Base-by-base conservation (phyloP, 2,797 vertebrate genomes). In the Echiichthys vipera region DNA sequence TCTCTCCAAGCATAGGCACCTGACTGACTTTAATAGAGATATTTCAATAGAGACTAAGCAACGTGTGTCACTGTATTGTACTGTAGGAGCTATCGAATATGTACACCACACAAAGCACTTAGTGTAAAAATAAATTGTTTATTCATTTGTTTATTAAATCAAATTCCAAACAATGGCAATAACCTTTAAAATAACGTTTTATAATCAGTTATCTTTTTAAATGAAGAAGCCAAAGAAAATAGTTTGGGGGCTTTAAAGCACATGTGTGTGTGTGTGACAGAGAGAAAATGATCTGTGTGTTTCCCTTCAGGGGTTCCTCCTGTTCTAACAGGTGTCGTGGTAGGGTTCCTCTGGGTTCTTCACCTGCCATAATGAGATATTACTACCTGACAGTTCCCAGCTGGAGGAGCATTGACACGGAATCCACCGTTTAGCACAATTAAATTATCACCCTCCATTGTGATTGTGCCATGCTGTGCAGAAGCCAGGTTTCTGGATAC, bases 361-460 rank as follows among this genome's bases (percentile, higher is more conserved):
- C 92, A 94, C 94, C 95, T 90, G 94, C 92, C 91, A 91, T 95
- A 94, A 95, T 92, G 94, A 96, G 94, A 94, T 94, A 95, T 93
- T 95, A 94, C 94, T 96, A 96, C 95, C 96, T 96, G 96, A 96
- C 95, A 98, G 95, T 94, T 95, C 92, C 89, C 93, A 94, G 95
- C 96, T 96, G 95, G 89, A 91, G 85, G 89, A 93, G 88, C 85
- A 91, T 86, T 89, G 90, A 95, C 94, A 95, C 95, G 93, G 95
- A 95, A 95, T 95, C 95, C 95, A 90, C 94, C 95, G 94, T 94
- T 96, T 95, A 97, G 95, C 95, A 96, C 96, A 96, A 98, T 97
- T 96, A 96, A 96, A 96, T 97, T 95, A 96, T 96, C 95, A 96
- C 95, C 95, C 95, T 96, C 93, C 87, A 95, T 96, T 96, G 96